These are phyloP conservation scores for Agrochola macilenta DNA, from an alignment of 2,888 invertebrate species.

Conservation along the genomic window DNA sequence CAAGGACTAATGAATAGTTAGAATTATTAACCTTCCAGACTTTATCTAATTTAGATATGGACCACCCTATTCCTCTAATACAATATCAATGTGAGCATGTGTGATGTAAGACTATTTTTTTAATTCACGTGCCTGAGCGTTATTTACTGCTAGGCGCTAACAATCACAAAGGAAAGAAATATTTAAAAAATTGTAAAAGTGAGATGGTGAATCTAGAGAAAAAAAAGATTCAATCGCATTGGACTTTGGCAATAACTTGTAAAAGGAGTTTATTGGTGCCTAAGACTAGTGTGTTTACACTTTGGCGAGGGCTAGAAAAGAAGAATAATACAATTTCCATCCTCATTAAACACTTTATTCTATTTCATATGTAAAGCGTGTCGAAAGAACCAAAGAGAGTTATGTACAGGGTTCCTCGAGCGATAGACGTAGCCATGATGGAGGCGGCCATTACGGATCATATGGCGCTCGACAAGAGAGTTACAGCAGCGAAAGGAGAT, in stretches of 20 bases:
- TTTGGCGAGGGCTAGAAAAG: constrained; percentile 58
- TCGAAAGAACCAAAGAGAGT: constrained; percentile 85
- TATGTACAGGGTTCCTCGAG: constrained; percentile 90
- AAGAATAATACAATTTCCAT: constrained; percentile 62
- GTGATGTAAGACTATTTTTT: constrained; percentile 52
- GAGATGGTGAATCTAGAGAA: constrained; percentile 57
- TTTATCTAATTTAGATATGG: constrained; percentile 59
- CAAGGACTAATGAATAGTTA: constrained; percentile 63
- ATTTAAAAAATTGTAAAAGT: constrained; percentile 39
- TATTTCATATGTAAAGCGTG: constrained; percentile 76
- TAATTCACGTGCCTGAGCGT: constrained; percentile 45
- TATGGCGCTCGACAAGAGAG: constrained; percentile 90
- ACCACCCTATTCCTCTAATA: constrained; percentile 49
- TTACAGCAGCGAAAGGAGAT: constrained; percentile 87
- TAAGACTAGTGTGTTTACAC: constrained; percentile 58
- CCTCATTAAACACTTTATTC: constrained; percentile 72
- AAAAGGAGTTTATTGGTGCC: constrained; percentile 55
- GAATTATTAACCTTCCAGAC: constrained; percentile 59
- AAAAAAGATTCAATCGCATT: constrained; percentile 54
- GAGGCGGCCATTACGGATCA: constrained; percentile 89
- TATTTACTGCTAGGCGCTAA: constrained; percentile 44
- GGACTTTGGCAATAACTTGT: constrained; percentile 55
- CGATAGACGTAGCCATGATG: constrained; percentile 91
- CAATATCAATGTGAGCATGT: constrained; percentile 56
- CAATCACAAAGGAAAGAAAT: constrained; percentile 49